Evolutionary conservation across 2,888 invertebrate genomes (phyloP).

Genomic region (Aphidoletes aphidimyza): DNA sequence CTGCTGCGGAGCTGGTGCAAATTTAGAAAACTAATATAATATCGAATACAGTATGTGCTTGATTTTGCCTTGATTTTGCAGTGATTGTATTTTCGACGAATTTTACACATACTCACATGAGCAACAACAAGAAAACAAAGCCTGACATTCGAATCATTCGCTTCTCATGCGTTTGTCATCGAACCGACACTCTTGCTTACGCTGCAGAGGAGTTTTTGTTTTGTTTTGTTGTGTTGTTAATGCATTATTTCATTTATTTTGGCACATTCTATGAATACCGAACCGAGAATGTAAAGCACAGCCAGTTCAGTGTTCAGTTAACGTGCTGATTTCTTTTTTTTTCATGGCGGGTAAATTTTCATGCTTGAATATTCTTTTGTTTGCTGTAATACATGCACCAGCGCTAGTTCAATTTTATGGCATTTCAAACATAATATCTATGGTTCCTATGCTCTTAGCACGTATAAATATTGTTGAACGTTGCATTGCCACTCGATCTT

Average conservation of each 20-base stretch:
- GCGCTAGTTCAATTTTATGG: background rate
- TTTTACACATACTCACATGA: background rate
- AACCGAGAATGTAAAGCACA: background rate
- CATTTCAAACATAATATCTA: conserved; percentile 20
- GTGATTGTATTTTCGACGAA: conserved; percentile 9
- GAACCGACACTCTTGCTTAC: background rate
- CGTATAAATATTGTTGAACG: conserved; percentile 2
- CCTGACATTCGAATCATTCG: conserved; percentile 16
- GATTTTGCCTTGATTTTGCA: background rate
- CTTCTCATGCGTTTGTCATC: background rate
- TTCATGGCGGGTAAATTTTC: too few species aligned
- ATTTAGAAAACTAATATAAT: background rate
- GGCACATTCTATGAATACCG: conserved; percentile 39
- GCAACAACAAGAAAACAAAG: background rate
- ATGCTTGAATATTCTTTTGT: background rate
- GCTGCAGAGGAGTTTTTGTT: background rate
- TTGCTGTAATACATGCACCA: background rate
- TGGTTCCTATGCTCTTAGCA: background rate
- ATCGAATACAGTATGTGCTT: conserved; percentile 5
- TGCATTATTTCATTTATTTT: conserved; percentile 41
- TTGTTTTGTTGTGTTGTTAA: background rate
- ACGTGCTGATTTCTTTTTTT: background rate
- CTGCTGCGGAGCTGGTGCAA: background rate
- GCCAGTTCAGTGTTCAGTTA: background rate
- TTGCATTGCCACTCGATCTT: background rate